phyloP scores from a whole-genome alignment of 2,797 vertebrate species.

The Brachyrhaphis roseni region DNA sequence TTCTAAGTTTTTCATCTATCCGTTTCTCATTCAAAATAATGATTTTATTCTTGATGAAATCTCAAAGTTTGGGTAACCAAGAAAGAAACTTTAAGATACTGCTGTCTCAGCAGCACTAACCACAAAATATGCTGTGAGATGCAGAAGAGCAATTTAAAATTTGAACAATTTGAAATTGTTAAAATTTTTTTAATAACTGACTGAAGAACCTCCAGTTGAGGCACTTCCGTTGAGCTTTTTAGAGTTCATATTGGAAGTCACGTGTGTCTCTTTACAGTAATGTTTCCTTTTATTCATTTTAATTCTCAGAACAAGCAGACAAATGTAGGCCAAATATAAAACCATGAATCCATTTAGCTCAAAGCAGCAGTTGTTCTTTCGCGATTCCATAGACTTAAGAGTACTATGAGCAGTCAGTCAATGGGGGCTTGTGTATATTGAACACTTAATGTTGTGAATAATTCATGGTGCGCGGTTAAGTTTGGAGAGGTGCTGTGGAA shows the following conservation, averaged over 20 bases:
- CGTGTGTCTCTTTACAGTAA: conserved; percentile 37
- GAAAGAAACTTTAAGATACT: neutral
- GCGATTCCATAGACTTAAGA: conserved; percentile 74
- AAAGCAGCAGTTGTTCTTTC: conserved; percentile 72
- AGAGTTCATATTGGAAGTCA: conserved; percentile 29
- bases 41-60: neutral
- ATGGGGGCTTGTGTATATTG: conserved; percentile 73
- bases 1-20: neutral
- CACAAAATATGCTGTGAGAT: neutral
- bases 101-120: neutral
- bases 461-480: conserved; percentile 79
- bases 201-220: conserved; percentile 46
- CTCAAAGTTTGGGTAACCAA: neutral
- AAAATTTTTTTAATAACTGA: conserved; percentile 51
- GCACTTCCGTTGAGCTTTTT: conserved; percentile 36
- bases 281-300: conserved; percentile 21
- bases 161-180: too few relatives aligned
- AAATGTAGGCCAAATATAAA: conserved; percentile 57
- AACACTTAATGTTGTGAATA: conserved; percentile 83
- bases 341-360: conserved; percentile 71
- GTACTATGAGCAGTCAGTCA: conserved; percentile 76
- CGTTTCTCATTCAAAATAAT: neutral
- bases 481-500: conserved; percentile 81
- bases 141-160: neutral
- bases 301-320: conserved; percentile 48